Evolutionary conservation across 2,113 vertebrate genomes (phyloP).

Genomic region (Thamnaconus septentrionalis): DNA sequence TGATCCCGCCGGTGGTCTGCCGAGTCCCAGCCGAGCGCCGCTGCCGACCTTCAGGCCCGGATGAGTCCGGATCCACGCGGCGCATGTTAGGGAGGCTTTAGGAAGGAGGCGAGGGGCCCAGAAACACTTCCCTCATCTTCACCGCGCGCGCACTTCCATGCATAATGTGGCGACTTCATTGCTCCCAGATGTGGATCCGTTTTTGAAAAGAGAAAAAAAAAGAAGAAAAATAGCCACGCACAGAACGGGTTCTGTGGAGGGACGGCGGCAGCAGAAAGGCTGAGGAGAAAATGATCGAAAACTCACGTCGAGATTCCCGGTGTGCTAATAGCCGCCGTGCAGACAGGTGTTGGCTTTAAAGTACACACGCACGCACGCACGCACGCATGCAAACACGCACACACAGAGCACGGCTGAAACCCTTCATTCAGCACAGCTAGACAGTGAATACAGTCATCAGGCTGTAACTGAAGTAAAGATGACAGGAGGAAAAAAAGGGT

Average conservation of each 20-base stretch:
- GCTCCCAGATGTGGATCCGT: conserved; percentile 75
- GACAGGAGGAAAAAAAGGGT: conserved; percentile 19
- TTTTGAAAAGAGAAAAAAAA: conserved; percentile 10
- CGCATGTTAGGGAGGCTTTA: conserved; percentile 39
- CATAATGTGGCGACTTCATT: conserved; percentile 54
- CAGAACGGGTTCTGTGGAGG: no score
- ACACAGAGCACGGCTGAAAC: no score
- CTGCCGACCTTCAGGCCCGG: conserved; percentile 58
- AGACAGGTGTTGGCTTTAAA: no score
- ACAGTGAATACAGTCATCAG: no score
- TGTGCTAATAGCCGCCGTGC: no score
- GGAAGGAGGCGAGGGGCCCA: conserved; percentile 35
- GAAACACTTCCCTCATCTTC: conserved; percentile 61
- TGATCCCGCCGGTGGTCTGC: conserved; percentile 46
- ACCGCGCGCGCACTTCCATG: conserved; percentile 20
- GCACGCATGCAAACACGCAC: no score
- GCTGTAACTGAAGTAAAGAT: conserved; percentile 9
- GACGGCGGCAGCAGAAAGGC: no score
- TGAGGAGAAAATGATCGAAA: no score
- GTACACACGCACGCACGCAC: no score
- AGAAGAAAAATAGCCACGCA: neutral
- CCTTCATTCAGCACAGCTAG: no score
- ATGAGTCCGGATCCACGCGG: conserved; percentile 43
- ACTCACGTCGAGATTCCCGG: no score
- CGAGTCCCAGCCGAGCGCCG: conserved; percentile 55